Percentiles rank a stretch among this genome's conserved stretches.
Conservation (phyloP, 2,888 invertebrate genomes). For the Silvanus unidentatus region DNA sequence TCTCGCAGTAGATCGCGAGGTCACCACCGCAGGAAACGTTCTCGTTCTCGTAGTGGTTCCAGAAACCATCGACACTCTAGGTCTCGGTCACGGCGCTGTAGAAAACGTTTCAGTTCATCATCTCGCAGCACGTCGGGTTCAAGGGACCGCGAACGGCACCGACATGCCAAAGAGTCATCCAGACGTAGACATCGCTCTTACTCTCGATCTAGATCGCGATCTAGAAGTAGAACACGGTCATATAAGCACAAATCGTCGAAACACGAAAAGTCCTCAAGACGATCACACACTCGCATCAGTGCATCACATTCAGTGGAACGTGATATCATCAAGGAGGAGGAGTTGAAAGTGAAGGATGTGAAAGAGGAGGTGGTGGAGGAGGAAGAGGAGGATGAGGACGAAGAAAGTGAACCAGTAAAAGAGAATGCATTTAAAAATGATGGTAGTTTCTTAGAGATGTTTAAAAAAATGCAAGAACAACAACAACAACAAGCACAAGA, state of each 20-base stretch:
- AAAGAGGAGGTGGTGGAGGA: constrained; percentile 27
- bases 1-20: constrained; percentile 23
- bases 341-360: constrained; percentile 21
- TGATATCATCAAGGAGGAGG: constrained; percentile 11
- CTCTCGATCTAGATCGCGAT: constrained; percentile 25
- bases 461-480: constrained; percentile 80
- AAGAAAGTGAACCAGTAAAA: constrained; percentile 45
- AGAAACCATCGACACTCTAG: constrained; percentile 19
- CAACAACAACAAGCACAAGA: constrained; percentile 43
- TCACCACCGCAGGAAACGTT: constrained; percentile 22
- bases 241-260: constrained; percentile 13
- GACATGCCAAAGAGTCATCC: constrained; percentile 16
- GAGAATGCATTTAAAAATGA: constrained; percentile 78
- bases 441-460: constrained; percentile 86
- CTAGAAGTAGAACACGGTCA: constrained; percentile 24
- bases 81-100: constrained; percentile 12
- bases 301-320: neutral
- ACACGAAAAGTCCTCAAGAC: constrained; percentile 4
- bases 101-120: constrained; percentile 16
- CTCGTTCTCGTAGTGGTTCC: constrained; percentile 20
- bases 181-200: constrained; percentile 18
- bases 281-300: constrained; percentile 12
- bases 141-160: constrained; percentile 13
- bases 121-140: constrained; percentile 11
- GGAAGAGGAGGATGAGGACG: constrained; percentile 34